A percentile compares a stretch with the other conserved stretches of the same genome.
phyloP scores from a whole-genome alignment of 2,113 vertebrate species.

The Cairina moschata region DNA sequence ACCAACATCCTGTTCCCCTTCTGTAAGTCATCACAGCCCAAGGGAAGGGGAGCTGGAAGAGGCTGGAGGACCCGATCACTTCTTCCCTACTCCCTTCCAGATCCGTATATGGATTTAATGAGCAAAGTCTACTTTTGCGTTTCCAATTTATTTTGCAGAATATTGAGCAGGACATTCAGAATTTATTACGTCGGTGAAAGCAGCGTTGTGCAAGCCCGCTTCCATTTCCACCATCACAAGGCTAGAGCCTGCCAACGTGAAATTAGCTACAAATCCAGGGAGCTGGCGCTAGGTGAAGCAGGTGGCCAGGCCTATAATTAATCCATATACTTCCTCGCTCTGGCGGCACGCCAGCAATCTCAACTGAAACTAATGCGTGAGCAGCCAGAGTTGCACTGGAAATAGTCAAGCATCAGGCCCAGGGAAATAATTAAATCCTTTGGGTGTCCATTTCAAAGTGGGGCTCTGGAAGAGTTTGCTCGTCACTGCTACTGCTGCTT shows the following conservation, averaged over 20 bases:
- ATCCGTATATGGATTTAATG: not conserved
- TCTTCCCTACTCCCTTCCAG: not conserved
- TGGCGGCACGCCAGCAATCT: not conserved
- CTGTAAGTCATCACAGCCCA: not conserved
- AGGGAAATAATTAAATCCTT: not conserved
- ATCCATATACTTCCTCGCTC: not conserved
- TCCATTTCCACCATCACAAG: not conserved
- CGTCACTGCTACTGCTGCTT: not conserved
- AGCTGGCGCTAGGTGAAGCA: not conserved
- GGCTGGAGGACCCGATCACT: not conserved
- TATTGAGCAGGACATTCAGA: not conserved
- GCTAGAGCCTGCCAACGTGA: not conserved
- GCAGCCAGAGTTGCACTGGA: not conserved
- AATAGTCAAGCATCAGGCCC: not conserved
- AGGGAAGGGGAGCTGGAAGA: not conserved
- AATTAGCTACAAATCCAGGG: not conserved
- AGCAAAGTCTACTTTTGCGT: not conserved
- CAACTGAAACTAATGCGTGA: not conserved
- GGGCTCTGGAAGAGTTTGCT: not conserved
- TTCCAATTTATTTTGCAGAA: slow-evolving; percentile 4
- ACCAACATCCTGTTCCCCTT: not conserved
- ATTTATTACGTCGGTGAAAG: not conserved
- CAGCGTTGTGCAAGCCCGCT: not conserved
- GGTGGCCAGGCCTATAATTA: not conserved
- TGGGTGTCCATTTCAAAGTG: not conserved